These are phyloP conservation scores for Laticauda colubrina DNA, from an alignment of 2,113 vertebrate species.

Conservation along the genomic window DNA sequence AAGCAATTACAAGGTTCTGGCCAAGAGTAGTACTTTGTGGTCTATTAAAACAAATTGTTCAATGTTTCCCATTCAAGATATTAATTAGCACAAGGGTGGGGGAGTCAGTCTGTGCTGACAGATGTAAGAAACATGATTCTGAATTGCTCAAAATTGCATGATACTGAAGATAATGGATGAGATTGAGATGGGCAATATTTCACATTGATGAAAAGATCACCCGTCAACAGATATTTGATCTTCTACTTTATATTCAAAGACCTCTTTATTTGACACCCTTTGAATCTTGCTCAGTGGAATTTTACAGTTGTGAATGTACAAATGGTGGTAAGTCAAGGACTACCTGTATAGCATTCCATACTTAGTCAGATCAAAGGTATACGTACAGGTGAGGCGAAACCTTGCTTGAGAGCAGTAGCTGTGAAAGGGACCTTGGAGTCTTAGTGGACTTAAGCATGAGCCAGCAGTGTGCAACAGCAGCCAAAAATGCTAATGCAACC, in stretches of 20 bases:
- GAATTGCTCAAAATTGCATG: not conserved
- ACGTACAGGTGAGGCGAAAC: too few species aligned
- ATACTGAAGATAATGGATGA: not conserved
- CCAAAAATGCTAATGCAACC: too few species aligned
- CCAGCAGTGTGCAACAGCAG: too few species aligned
- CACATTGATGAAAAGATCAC: not conserved
- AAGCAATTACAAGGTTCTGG: not conserved
- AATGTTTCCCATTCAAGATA: not conserved
- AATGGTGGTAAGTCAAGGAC: too few species aligned
- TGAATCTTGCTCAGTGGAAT: not conserved
- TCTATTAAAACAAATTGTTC: not conserved
- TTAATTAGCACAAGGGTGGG: not conserved
- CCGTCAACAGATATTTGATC: not conserved
- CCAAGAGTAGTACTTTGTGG: not conserved
- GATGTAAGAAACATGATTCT: not conserved
- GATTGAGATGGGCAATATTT: not conserved
- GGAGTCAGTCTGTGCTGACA: not conserved
- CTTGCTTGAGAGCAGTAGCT: too few species aligned
- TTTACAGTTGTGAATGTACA: not conserved
- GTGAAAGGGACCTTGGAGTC: too few species aligned
- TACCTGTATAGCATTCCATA: too few species aligned
- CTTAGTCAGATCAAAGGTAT: too few species aligned
- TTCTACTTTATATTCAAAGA: not conserved
- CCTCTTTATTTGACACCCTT: not conserved
- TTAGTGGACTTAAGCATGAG: too few species aligned